Conservation (phyloP, 2,888 invertebrate genomes). For the Octodonta nipae region DNA sequence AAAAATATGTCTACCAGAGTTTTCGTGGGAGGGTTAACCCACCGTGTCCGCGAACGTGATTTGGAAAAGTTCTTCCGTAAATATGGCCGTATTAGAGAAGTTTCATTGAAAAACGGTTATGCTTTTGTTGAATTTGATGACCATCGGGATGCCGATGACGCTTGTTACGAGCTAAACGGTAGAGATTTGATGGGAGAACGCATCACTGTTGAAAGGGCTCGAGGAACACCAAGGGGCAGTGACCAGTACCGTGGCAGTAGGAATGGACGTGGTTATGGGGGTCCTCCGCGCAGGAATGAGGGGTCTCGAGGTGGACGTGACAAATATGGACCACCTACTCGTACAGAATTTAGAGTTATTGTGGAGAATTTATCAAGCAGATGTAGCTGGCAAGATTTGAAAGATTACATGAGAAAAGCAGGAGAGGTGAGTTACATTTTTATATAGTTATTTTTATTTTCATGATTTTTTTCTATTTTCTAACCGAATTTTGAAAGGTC, state of each 20-base stretch:
- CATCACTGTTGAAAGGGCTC: slow-evolving; percentile 74
- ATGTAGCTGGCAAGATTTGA: slow-evolving; percentile 99
- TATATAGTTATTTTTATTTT: no score
- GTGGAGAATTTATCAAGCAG: slow-evolving; percentile 96
- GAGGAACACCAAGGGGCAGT: slow-evolving; percentile 58
- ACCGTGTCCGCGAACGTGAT: slow-evolving; percentile 81
- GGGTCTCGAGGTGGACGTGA: slow-evolving; percentile 38
- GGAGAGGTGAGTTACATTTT: slow-evolving; percentile 95
- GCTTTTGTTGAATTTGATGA: slow-evolving; percentile 98
- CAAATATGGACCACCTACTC: slow-evolving; percentile 92
- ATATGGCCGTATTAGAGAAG: slow-evolving; percentile 84
- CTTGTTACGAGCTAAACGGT: slow-evolving; percentile 94
- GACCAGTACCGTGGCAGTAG: slow-evolving; percentile 49
- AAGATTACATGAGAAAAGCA: slow-evolving; percentile 95
- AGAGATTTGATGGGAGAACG: slow-evolving; percentile 90
- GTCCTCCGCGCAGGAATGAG: slow-evolving; percentile 37
- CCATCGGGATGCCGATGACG: slow-evolving; percentile 94
- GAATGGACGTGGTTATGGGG: slow-evolving; percentile 12
- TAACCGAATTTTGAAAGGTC: no score
- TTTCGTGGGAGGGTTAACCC: slow-evolving; percentile 74
- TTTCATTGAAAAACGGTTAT: slow-evolving; percentile 92
- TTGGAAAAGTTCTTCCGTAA: slow-evolving; percentile 93
- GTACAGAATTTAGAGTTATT: slow-evolving; percentile 91
- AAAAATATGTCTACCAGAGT: slow-evolving; percentile 58
- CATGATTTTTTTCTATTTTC: no score